Conservation (phyloP, 2,888 invertebrate genomes). For the Bombylius major region DNA sequence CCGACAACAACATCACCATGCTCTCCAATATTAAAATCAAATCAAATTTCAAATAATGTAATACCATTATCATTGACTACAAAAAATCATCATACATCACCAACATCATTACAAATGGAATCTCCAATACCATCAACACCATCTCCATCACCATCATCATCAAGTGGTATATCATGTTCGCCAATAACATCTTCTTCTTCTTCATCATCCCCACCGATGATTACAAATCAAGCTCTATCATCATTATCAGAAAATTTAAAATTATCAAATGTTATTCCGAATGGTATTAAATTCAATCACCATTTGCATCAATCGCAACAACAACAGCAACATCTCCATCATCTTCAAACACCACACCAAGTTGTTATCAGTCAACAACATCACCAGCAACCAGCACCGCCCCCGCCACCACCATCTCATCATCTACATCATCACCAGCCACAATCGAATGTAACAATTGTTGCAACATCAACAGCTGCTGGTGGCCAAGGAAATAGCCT, state of each 20-base stretch:
- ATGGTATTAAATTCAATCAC: slow-evolving; percentile 20
- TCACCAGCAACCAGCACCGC: slow-evolving; percentile 9
- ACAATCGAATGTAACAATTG: not conserved
- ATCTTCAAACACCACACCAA: not conserved
- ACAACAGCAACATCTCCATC: not conserved
- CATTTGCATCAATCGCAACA: slow-evolving; percentile 9
- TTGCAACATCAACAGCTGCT: not conserved
- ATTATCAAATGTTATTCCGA: slow-evolving; percentile 17
- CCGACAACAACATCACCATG: slow-evolving; percentile 20
- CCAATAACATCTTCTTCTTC: slow-evolving; percentile 25
- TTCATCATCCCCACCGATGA: slow-evolving; percentile 26
- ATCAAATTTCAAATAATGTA: slow-evolving; percentile 7
- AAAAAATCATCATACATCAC: slow-evolving; percentile 23
- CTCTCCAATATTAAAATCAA: slow-evolving; percentile 10
- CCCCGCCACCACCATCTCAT: slow-evolving; percentile 5
- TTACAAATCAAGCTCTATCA: slow-evolving; percentile 19
- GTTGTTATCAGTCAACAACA: slow-evolving; percentile 5
- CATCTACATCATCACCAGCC: not conserved
- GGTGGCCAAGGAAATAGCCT: not conserved
- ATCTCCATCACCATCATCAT: slow-evolving; percentile 34
- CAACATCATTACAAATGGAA: slow-evolving; percentile 15
- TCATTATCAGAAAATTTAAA: slow-evolving; percentile 8
- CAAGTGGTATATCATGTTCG: slow-evolving; percentile 33
- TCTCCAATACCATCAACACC: slow-evolving; percentile 35
- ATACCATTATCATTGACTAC: slow-evolving; percentile 25